Conservation (phyloP, 2,113 vertebrate species). For the Planiliza haematocheilus region DNA sequence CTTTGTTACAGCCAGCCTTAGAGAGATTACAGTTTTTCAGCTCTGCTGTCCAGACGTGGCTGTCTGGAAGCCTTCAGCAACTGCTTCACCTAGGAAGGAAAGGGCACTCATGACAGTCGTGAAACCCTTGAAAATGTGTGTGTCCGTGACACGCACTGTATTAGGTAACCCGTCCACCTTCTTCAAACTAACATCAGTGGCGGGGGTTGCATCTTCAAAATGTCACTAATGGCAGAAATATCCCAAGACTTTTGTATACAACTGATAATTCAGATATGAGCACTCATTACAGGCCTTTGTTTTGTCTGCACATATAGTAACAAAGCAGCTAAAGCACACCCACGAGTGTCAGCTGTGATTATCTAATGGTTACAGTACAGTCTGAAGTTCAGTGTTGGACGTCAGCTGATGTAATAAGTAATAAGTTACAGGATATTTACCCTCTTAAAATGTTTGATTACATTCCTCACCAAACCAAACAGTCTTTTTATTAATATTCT, state of each 20-base stretch:
- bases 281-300: neutral
- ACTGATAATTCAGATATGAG: neutral
- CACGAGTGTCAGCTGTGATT: neutral
- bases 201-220: neutral
- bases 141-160: neutral
- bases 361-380: neutral
- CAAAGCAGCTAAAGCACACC: neutral
- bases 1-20: neutral
- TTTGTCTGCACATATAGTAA: neutral
- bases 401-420: constrained; percentile 4
- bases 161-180: neutral
- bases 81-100: neutral
- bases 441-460: no score
- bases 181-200: neutral
- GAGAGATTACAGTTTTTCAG: neutral
- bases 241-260: neutral
- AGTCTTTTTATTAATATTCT: no score
- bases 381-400: constrained; percentile 8
- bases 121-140: neutral
- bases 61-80: neutral
- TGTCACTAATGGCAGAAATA: neutral
- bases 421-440: no score
- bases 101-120: neutral
- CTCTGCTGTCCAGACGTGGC: neutral
- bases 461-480: no score